Percentiles rank a stretch among this genome's conserved stretches.
Conservation (phyloP, 2,797 vertebrate genomes). For the Onychomys torridus region DNA sequence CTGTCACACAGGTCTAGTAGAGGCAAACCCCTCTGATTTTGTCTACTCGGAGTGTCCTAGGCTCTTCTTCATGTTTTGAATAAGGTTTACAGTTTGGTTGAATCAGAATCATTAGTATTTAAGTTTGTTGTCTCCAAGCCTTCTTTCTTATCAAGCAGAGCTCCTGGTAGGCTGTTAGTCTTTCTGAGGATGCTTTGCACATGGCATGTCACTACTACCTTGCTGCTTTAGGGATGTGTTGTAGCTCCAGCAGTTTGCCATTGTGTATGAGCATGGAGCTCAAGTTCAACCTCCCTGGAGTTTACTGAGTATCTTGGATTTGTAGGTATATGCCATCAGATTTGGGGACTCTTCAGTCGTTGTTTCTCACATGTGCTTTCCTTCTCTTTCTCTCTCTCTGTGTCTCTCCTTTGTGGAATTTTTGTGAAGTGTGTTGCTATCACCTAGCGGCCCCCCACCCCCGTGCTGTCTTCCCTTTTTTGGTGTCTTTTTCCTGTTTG, state of each 20-base stretch:
- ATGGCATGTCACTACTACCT: background rate
- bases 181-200: background rate
- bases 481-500: background rate
- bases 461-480: background rate
- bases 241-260: background rate
- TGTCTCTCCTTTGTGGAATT: background rate
- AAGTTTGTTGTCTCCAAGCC: background rate
- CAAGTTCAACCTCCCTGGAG: background rate
- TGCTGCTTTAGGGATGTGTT: background rate
- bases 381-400: background rate
- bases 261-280: background rate
- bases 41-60: background rate
- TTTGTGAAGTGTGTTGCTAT: background rate
- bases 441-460: no score
- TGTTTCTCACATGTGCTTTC: background rate
- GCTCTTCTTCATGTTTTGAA: background rate
- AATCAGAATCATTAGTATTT: constrained; percentile 18
- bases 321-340: background rate
- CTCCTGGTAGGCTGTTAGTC: background rate
- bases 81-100: constrained; percentile 3
- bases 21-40: background rate
- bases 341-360: background rate
- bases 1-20: background rate
- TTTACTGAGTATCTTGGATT: background rate
- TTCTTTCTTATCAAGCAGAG: background rate